phyloP scores from a whole-genome alignment of 2,797 vertebrate genomes.

The Sebastes cheni region DNA sequence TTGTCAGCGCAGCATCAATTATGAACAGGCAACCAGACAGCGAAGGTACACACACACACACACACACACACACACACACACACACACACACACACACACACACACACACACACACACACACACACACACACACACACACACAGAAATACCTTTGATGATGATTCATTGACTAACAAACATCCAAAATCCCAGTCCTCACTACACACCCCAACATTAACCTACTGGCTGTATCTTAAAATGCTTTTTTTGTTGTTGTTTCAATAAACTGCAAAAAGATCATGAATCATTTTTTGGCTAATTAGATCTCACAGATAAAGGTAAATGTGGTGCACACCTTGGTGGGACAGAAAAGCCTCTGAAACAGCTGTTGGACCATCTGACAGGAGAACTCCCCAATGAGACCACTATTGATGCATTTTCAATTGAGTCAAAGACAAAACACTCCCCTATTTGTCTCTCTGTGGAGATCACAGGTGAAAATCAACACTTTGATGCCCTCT shows the following conservation, averaged over 20 bases:
- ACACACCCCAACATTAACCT: neutral
- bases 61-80: neutral
- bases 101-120: no score
- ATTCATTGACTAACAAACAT: constrained; percentile 8
- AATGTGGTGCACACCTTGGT: constrained; percentile 13
- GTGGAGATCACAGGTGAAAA: neutral
- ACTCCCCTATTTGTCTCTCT: neutral
- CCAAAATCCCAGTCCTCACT: neutral
- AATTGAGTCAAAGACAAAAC: neutral
- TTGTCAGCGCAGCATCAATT: constrained; percentile 39
- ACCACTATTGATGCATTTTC: constrained; percentile 21
- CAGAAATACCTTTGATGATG: neutral
- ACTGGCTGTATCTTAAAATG: neutral
- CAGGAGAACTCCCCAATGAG: constrained; percentile 12
- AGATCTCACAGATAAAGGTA: constrained; percentile 11
- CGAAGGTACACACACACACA: neutral
- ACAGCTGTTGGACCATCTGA: constrained; percentile 36
- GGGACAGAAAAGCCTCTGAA: constrained; percentile 9
- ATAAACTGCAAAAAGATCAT: constrained; percentile 15
- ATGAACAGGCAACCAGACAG: constrained; percentile 36
- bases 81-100: no score
- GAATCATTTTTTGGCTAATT: constrained; percentile 23
- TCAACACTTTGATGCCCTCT: constrained; percentile 54
- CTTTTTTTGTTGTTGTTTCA: neutral
- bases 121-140: neutral